phyloP scores from a whole-genome alignment of 1,140 invertebrate genomes.

The Eubasilissa regina region DNA sequence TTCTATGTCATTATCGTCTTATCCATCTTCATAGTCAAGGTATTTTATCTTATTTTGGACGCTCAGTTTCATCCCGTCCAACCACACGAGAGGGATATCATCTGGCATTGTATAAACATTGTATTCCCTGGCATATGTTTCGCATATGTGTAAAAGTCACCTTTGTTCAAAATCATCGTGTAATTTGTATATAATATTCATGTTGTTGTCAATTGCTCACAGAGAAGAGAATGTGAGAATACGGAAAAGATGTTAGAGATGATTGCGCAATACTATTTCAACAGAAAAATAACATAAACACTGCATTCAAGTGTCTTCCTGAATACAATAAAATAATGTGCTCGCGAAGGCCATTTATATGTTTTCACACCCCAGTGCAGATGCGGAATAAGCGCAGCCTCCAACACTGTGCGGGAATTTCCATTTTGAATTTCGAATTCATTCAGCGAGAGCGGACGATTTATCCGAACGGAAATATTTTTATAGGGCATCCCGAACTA shows the following conservation, averaged over 20 bases:
- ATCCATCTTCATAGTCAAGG: no score
- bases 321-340: slow-evolving; percentile 14
- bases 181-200: no score
- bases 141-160: no score
- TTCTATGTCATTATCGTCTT: no score
- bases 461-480: slow-evolving; percentile 18
- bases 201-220: no score
- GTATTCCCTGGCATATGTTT: no score
- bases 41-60: no score
- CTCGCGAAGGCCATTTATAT: slow-evolving; percentile 17
- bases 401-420: neutral
- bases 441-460: slow-evolving; percentile 24
- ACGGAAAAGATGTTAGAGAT: neutral
- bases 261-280: neutral
- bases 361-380: slow-evolving; percentile 27
- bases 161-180: no score
- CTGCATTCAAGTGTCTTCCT: neutral
- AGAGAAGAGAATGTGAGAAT: no score
- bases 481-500: slow-evolving; percentile 14
- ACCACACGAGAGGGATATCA: no score
- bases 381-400: slow-evolving; percentile 26
- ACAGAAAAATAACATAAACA: neutral
- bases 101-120: no score
- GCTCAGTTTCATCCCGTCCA: no score
- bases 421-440: slow-evolving; percentile 34